Evolutionary conservation across 2,113 vertebrate genomes (phyloP).

Genomic region (Ibidorhyncha struthersii): DNA sequence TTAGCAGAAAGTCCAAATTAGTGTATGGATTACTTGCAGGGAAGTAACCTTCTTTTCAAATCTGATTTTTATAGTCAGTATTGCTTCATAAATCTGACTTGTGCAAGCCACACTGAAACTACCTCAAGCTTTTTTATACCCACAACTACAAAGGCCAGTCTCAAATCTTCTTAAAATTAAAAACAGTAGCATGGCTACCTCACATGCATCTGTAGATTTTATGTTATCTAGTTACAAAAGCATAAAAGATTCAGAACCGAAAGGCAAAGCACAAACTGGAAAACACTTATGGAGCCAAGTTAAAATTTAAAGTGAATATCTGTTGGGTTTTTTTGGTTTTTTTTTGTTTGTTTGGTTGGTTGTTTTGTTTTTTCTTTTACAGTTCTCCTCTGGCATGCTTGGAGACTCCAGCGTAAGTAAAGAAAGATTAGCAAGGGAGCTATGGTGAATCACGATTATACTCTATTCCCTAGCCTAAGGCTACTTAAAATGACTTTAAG

Average conservation of each 20-base stretch:
- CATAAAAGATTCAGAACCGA: neutral
- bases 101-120: neutral
- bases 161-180: neutral
- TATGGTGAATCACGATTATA: neutral
- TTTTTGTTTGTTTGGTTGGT: too few relatives aligned
- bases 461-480: neutral
- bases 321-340: too few relatives aligned
- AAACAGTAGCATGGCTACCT: neutral
- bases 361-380: neutral
- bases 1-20: neutral
- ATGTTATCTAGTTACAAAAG: neutral
- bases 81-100: neutral
- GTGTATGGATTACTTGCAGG: neutral
- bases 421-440: neutral
- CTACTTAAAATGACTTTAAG: neutral
- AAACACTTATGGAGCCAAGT: neutral
- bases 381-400: neutral
- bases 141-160: neutral
- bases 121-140: neutral
- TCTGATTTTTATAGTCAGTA: neutral
- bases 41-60: neutral
- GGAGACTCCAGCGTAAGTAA: neutral
- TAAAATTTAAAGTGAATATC: neutral
- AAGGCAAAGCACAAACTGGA: neutral
- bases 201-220: neutral